phyloP scores from a whole-genome alignment of 2,888 invertebrate genomes.

The Yponomeuta malinellus region DNA sequence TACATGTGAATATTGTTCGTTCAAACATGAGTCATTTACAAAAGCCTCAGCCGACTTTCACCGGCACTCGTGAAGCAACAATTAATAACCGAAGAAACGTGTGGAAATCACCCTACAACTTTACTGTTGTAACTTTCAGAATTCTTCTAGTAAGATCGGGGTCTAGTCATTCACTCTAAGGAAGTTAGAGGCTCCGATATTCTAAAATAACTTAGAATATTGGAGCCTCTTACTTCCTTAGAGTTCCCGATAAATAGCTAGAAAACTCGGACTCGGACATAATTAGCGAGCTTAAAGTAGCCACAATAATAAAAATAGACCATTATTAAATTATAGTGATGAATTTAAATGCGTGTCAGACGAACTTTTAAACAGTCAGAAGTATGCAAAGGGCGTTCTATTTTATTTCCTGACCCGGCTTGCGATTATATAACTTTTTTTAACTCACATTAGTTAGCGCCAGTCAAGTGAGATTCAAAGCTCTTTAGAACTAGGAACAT shows the following conservation, averaged over 20 bases:
- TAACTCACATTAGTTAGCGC: conserved; percentile 46
- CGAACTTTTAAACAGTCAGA: conserved; percentile 33
- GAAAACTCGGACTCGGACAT: background rate
- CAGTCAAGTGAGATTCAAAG: conserved; percentile 27
- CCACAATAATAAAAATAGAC: background rate
- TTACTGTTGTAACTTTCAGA: too few species aligned
- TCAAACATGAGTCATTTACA: conserved; percentile 62
- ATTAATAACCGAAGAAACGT: conserved; percentile 33
- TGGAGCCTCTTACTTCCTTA: too few species aligned
- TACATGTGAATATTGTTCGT: conserved; percentile 62
- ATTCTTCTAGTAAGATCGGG: too few species aligned
- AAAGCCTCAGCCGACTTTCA: conserved; percentile 62
- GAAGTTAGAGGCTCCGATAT: too few species aligned
- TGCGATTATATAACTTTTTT: conserved; percentile 4
- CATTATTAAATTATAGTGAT: conserved; percentile 16
- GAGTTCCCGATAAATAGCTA: too few species aligned
- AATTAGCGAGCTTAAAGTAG: background rate
- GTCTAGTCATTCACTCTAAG: too few species aligned
- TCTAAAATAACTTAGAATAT: too few species aligned
- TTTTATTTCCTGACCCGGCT: conserved; percentile 34
- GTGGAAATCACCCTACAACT: background rate
- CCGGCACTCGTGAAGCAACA: conserved; percentile 51
- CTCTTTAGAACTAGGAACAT: background rate
- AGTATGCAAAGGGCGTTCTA: conserved; percentile 46
- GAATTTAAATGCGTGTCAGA: conserved; percentile 32